phyloP scores from a whole-genome alignment of 2,888 invertebrate species.

The Cephonodes hylas region DNA sequence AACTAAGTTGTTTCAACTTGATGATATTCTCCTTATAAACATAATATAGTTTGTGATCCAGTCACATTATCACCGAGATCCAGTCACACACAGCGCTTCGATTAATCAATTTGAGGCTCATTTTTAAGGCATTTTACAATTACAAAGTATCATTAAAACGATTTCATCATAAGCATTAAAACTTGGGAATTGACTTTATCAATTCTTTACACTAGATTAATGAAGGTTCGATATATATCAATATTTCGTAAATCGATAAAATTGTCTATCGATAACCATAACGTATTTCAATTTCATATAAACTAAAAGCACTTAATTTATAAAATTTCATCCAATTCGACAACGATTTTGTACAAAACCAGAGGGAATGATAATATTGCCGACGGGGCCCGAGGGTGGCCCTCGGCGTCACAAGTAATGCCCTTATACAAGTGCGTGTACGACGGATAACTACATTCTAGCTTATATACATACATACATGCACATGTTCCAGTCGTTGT shows the following conservation, averaged over 20 bases:
- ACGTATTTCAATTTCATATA: not conserved
- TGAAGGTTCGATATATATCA: not conserved
- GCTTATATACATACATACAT: conserved; percentile 6
- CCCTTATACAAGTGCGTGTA: not conserved
- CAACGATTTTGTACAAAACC: conserved; percentile 7
- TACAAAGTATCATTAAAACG: conserved; percentile 3
- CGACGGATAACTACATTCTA: not conserved
- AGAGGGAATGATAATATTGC: not conserved
- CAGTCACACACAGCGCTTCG: not conserved
- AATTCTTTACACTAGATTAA: not conserved
- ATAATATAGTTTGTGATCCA: not conserved
- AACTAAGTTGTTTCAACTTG: not conserved
- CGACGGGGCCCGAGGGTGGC: no score
- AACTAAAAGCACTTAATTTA: conserved; percentile 7
- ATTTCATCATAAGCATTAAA: conserved; percentile 5
- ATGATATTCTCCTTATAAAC: not conserved
- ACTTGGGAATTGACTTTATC: conserved; percentile 3
- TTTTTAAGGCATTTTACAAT: not conserved
- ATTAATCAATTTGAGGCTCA: not conserved
- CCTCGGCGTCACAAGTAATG: not conserved
- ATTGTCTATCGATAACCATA: not conserved
- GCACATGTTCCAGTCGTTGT: not conserved
- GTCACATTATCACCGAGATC: not conserved
- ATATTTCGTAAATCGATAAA: conserved; percentile 5
- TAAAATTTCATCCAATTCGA: conserved; percentile 8